These are phyloP conservation scores for Neolamprologus kungweensis DNA, from an alignment of 2,113 vertebrate genomes.

Conservation along the genomic window DNA sequence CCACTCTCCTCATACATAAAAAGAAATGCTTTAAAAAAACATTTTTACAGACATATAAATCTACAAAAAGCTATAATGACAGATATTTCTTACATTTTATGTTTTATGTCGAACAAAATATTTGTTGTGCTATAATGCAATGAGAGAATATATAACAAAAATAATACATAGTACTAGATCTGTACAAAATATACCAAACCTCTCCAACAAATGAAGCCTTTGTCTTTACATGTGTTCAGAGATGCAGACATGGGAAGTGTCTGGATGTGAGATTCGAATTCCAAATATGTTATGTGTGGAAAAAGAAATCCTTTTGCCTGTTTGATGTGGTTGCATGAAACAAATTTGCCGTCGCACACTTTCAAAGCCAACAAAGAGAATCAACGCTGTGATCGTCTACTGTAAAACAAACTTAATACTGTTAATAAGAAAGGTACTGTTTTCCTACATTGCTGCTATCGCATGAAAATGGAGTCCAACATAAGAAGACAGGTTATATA, in stretches of 20 bases:
- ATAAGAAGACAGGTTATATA: conserved; percentile 4
- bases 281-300: background rate
- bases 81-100: conserved; percentile 45
- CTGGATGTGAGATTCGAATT: background rate
- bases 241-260: conserved; percentile 38
- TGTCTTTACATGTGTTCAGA: conserved; percentile 30
- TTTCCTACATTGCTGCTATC: background rate
- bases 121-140: conserved; percentile 65
- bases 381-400: background rate
- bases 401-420: conserved; percentile 25
- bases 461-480: conserved; percentile 4
- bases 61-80: conserved; percentile 65
- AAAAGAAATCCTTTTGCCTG: background rate
- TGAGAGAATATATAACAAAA: conserved; percentile 65
- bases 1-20: conserved; percentile 69
- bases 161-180: conserved; percentile 73
- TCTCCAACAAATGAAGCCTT: conserved; percentile 48
- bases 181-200: conserved; percentile 73
- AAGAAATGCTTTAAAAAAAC: conserved; percentile 57
- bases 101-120: conserved; percentile 63
- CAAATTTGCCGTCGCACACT: background rate
- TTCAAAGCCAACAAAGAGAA: background rate
- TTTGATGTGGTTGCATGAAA: background rate
- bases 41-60: conserved; percentile 73
- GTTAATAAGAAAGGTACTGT: background rate